Conservation (phyloP, 2,888 invertebrate species). For the Idaea aversata region DNA sequence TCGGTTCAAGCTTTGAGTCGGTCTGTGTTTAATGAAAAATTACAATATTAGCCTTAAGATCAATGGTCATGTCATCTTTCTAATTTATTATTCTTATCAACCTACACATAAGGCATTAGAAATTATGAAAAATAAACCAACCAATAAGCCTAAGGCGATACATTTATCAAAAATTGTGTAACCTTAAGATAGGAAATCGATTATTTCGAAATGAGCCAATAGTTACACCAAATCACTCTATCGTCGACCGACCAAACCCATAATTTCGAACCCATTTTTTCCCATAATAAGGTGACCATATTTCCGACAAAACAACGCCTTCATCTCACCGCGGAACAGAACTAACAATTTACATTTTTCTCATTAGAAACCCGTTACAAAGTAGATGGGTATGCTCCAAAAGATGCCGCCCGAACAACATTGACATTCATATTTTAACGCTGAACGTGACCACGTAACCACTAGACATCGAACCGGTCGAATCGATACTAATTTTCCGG, state of each 20-base stretch:
- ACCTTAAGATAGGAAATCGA: neutral
- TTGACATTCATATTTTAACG: slow-evolving; percentile 73
- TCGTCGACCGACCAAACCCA: slow-evolving; percentile 15
- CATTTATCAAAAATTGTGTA: neutral
- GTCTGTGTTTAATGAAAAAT: neutral
- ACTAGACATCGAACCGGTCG: slow-evolving; percentile 60
- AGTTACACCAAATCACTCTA: slow-evolving; percentile 12
- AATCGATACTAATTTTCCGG: slow-evolving; percentile 71
- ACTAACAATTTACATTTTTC: slow-evolving; percentile 64
- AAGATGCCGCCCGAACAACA: slow-evolving; percentile 60
- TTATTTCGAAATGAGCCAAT: neutral
- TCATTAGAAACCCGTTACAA: slow-evolving; percentile 68
- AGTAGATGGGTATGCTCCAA: slow-evolving; percentile 46
- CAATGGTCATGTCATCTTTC: neutral
- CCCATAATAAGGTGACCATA: slow-evolving; percentile 11
- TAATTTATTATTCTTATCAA: neutral
- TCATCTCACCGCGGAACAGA: slow-evolving; percentile 68
- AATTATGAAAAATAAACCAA: neutral
- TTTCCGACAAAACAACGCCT: slow-evolving; percentile 59
- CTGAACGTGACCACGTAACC: slow-evolving; percentile 66
- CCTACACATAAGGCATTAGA: neutral
- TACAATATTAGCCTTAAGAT: neutral
- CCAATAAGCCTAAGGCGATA: neutral
- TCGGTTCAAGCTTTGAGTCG: neutral
- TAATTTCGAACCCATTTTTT: slow-evolving; percentile 13